These are phyloP conservation scores for Cherax quadricarinatus DNA, from an alignment of 1,140 invertebrate genomes.

Conservation along the genomic window DNA sequence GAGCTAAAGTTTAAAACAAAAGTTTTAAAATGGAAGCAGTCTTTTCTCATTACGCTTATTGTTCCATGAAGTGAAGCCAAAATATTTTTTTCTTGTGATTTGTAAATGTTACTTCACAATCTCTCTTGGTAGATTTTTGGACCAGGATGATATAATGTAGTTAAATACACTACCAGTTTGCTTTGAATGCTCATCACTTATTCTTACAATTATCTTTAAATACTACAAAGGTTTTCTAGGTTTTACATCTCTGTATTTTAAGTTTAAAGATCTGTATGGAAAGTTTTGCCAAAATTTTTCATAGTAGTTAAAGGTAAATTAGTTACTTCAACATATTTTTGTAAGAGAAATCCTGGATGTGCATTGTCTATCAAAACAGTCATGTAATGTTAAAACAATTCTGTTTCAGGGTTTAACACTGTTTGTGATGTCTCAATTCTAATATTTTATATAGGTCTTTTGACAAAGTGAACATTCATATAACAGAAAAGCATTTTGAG, in stretches of 20 bases:
- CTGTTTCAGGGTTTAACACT: neutral
- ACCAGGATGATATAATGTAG: neutral
- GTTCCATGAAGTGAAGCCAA: constrained; percentile 12
- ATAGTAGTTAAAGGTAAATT: neutral
- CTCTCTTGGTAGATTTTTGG: neutral
- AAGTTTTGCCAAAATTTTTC: neutral
- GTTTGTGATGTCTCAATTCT: neutral
- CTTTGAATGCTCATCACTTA: neutral
- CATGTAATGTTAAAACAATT: neutral
- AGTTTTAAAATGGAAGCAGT: neutral
- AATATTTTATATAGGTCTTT: neutral
- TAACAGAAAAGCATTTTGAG: neutral
- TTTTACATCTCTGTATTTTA: neutral
- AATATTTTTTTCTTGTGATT: constrained; percentile 4
- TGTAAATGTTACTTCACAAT: neutral
- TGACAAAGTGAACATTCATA: neutral
- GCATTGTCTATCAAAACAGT: neutral
- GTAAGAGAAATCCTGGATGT: neutral
- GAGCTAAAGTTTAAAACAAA: constrained; percentile 1
- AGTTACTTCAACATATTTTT: neutral
- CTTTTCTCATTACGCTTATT: constrained; percentile 16
- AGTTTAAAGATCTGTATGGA: neutral
- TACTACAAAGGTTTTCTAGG: neutral
- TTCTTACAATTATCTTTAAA: neutral
- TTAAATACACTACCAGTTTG: neutral